Conservation (phyloP, 35 echinoderm and acorn worm species). For the Strongylocentrotus purpuratus region DNA sequence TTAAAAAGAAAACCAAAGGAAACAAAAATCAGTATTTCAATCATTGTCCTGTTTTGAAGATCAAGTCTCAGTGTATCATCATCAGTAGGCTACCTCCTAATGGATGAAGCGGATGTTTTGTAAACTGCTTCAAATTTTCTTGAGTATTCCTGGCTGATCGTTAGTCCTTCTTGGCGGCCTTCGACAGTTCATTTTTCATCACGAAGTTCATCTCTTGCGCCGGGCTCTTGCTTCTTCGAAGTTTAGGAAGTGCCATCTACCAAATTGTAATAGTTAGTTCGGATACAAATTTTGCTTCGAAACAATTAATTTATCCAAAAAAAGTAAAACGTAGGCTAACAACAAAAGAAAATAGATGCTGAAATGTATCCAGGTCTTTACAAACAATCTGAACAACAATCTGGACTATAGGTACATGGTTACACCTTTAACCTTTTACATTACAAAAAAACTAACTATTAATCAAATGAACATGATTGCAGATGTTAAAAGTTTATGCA, state of each 20-base stretch:
- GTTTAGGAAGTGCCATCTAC: background rate
- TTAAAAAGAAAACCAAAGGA: too few relatives aligned
- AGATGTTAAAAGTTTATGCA: background rate
- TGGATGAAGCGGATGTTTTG: background rate
- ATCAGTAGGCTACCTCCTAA: too few relatives aligned
- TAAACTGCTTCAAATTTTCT: background rate
- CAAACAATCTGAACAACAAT: background rate
- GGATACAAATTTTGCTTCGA: background rate
- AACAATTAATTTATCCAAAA: background rate
- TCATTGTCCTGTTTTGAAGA: too few relatives aligned
- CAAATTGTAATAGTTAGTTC: background rate
- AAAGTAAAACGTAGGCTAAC: too few relatives aligned
- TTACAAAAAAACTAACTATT: background rate
- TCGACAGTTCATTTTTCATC: background rate
- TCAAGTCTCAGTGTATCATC: too few relatives aligned
- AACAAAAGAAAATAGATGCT: too few relatives aligned
- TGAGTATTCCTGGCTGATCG: background rate
- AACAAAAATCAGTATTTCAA: too few relatives aligned
- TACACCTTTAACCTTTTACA: background rate
- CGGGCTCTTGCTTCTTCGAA: background rate
- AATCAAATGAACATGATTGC: background rate
- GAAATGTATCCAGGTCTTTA: background rate
- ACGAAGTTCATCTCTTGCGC: background rate
- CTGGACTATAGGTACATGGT: background rate
- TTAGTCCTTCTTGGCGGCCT: background rate